These are phyloP conservation scores for Hydrophis major DNA, from an alignment of 2,797 vertebrate species.

Conservation along the genomic window DNA sequence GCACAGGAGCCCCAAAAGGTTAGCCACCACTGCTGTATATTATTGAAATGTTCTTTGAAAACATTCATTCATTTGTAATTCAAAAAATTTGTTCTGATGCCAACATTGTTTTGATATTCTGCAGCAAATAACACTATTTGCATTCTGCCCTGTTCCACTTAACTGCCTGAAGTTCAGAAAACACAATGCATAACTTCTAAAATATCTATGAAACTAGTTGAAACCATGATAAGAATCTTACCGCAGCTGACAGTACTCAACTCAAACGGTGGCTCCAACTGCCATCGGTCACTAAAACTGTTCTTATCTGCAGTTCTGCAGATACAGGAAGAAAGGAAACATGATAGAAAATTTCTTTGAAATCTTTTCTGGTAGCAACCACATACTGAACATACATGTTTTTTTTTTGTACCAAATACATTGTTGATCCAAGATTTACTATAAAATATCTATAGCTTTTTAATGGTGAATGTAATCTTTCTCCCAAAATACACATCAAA, in stretches of 20 bases:
- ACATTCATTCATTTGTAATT: not conserved
- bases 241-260: not conserved
- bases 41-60: not conserved
- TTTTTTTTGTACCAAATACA: not conserved
- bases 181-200: not conserved
- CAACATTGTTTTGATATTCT: not conserved
- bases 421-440: not conserved
- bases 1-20: no score
- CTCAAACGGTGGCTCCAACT: not conserved
- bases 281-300: not conserved
- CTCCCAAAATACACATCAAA: not conserved
- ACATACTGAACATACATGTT: not conserved
- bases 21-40: not conserved
- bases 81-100: not conserved
- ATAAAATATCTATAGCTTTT: not conserved
- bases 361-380: not conserved
- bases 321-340: not conserved
- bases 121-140: not conserved
- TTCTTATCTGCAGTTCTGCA: not conserved
- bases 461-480: not conserved
- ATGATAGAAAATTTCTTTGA: not conserved
- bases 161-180: not conserved
- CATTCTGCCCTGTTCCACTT: not conserved
- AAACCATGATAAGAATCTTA: not conserved
- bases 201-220: not conserved